These are phyloP conservation scores for Bombus fervidus DNA, from an alignment of 1,140 invertebrate genomes.

Conservation along the genomic window DNA sequence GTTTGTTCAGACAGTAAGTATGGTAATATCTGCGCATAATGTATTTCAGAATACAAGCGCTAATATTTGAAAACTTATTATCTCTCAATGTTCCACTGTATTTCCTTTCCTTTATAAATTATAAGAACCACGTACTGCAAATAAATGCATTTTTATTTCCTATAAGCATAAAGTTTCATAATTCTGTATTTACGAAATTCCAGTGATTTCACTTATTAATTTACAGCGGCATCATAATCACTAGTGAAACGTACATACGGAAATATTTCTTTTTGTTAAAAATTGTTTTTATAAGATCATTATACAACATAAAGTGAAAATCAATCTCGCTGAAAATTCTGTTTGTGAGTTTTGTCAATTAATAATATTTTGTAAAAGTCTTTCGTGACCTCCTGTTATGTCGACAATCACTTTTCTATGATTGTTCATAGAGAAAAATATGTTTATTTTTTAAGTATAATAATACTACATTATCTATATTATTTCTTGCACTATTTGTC, in stretches of 20 bases:
- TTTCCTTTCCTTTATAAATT: too few relatives aligned
- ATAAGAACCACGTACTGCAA: too few relatives aligned
- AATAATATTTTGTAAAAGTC: neutral
- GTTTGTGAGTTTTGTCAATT: neutral
- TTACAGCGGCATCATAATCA: neutral
- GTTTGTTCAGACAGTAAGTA: neutral
- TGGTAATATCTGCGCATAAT: neutral
- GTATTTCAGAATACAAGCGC: neutral
- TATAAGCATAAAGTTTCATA: neutral
- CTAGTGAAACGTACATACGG: neutral
- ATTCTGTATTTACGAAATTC: neutral
- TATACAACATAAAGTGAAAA: too few relatives aligned
- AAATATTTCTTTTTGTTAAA: neutral
- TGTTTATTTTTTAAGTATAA: too few relatives aligned
- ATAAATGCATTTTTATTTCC: neutral
- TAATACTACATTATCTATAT: neutral
- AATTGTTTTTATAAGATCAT: neutral
- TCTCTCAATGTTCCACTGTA: too few relatives aligned
- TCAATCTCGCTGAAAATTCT: neutral
- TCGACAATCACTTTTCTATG: neutral
- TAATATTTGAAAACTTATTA: conserved; percentile 9
- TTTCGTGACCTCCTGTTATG: neutral
- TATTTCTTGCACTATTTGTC: neutral
- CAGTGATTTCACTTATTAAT: neutral
- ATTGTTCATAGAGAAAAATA: neutral